Percentiles rank a stretch among this genome's conserved stretches.
Conservation (phyloP, 2,113 vertebrate genomes). For the Chunga burmeisteri region DNA sequence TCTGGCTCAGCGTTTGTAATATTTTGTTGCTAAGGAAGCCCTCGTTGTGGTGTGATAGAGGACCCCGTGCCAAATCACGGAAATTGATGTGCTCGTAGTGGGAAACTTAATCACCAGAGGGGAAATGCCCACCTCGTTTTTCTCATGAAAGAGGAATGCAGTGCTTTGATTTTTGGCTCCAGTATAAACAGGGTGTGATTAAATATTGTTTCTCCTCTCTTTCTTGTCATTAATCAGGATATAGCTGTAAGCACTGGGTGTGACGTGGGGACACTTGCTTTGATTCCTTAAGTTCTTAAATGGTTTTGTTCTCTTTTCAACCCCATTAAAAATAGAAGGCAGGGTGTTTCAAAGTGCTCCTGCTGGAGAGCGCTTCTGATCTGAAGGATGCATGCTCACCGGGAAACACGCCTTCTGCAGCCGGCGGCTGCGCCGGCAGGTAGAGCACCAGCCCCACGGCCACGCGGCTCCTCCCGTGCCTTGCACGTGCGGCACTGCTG, state of each 20-base stretch:
- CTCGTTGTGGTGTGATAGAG: conserved; percentile 52
- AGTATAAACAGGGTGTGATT: conserved; percentile 60
- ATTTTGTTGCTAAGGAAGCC: conserved; percentile 45
- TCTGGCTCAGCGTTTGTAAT: background rate
- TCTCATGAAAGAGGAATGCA: conserved; percentile 49
- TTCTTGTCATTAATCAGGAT: conserved; percentile 57
- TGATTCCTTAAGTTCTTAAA: conserved; percentile 51
- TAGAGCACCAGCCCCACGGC: background rate
- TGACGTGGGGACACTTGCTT: conserved; percentile 40
- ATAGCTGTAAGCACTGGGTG: conserved; percentile 19
- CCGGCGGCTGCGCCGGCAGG: accelerated
- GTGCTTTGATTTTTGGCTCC: conserved; percentile 54
- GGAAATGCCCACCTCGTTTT: conserved; percentile 61
- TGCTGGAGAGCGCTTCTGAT: conserved; percentile 22
- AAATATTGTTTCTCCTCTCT: conserved; percentile 57
- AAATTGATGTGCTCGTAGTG: conserved; percentile 43
- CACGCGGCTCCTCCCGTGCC: background rate
- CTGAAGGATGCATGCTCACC: background rate
- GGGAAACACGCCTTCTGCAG: background rate
- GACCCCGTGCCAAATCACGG: conserved; percentile 31
- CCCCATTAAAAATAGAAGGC: conserved; percentile 47
- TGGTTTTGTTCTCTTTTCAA: conserved; percentile 53
- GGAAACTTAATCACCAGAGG: conserved; percentile 51
- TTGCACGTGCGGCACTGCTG: accelerated
- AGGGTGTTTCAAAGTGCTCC: conserved; percentile 37